These are phyloP conservation scores for Platygyra sinensis DNA, from an alignment of 64 coral and sea anemone genomes.

Conservation along the genomic window DNA sequence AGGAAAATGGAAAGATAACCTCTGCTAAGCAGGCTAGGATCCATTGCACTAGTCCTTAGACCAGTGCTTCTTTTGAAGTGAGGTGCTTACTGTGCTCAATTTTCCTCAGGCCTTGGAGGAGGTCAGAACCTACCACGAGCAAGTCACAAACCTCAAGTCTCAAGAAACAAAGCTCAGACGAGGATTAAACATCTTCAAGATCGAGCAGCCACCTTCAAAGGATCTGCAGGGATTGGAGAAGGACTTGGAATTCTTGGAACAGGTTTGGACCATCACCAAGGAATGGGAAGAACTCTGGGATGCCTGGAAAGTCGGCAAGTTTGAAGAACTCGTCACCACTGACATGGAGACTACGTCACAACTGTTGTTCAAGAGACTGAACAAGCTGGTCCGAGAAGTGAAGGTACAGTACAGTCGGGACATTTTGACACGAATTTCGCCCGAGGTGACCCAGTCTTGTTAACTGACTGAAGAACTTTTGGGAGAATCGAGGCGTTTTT, in stretches of 20 bases:
- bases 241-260: slow-evolving; percentile 90
- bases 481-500: too few relatives aligned
- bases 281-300: slow-evolving; percentile 99
- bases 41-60: too few relatives aligned
- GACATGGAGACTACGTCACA: slow-evolving; percentile 98
- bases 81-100: not conserved
- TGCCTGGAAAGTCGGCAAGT: slow-evolving; percentile 92
- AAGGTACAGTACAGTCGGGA: slow-evolving; percentile 46
- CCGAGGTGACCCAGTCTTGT: too few relatives aligned
- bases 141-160: slow-evolving; percentile 83
- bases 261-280: slow-evolving; percentile 91
- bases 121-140: slow-evolving; percentile 74
- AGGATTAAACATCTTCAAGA: slow-evolving; percentile 96
- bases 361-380: slow-evolving; percentile 86
- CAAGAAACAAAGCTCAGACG: slow-evolving; percentile 85
- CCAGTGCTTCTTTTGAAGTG: too few relatives aligned
- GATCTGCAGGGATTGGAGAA: slow-evolving; percentile 92
- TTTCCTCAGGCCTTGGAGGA: slow-evolving; percentile 81
- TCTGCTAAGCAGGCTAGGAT: too few relatives aligned
- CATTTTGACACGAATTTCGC: too few relatives aligned
- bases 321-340: slow-evolving; percentile 86
- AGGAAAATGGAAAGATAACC: too few relatives aligned
- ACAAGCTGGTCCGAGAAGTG: slow-evolving; percentile 90
- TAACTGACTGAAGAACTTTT: too few relatives aligned
- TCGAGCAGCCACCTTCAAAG: slow-evolving; percentile 95